Base-by-base conservation (phyloP, 2,888 invertebrate species). In the Ophioninae sp. region DNA sequence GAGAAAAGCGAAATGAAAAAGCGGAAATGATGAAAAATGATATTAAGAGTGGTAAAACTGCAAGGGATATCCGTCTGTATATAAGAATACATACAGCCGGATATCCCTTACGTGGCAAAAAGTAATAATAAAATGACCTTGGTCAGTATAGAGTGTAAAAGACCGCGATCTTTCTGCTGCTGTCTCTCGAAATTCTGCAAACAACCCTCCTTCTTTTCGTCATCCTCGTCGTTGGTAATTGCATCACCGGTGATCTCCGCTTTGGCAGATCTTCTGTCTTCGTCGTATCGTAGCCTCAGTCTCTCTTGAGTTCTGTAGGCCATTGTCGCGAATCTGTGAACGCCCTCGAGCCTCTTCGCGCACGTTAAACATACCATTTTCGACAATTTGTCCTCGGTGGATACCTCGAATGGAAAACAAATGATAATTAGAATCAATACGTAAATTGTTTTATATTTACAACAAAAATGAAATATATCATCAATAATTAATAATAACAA, bases 301-400 rank as follows among this genome's bases (percentile, higher is more conserved):
- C 94, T 94, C 81, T 95, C 94, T 89, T 96, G 96, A 74, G 95
- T 95, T 90, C 94, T 94, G 81, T 94, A 93, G 67, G 95, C 95
- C 93, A 94, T 95, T 75, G 94, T 95, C 83, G 95, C 95, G 90
- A 96, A 96, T 79, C 95, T 94, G 91, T 96, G 95, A 77, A 96
- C 95, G 69, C 94, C 94, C 88, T 96, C 95, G 86, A 96, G 90
- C 93, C 95, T 95, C 74, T 94, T 94, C 86, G 94, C 94, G 88
- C 96, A 96, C 85, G 94, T 93, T 77, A 94, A 93, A 89, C 96
- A 96, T 87, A 96, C 95, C 93, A 95, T 95, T 93, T 96, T 96
- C 7, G 96, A 95, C 85, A 96, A 93, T 88, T 94, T 95, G 90
- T 96, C 96, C 90, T 95, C 95, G 88, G 94, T 93, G 74, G 95